A percentile compares a stretch with the other conserved stretches of the same genome.
phyloP scores from a whole-genome alignment of 2,113 vertebrate genomes.

The Labeo catla region DNA sequence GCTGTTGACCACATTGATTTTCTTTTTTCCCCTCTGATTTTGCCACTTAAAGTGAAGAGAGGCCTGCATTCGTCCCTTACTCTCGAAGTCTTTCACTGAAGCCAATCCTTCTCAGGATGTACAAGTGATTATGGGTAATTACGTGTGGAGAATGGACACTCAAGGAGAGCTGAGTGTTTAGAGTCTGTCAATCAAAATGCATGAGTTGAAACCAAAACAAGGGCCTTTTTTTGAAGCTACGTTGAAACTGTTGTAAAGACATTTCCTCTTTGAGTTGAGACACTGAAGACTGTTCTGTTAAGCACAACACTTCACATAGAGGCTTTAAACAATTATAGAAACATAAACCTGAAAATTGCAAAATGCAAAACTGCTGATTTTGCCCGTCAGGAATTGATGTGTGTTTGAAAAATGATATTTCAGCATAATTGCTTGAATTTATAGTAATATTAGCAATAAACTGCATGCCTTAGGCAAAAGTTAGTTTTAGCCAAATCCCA shows the following conservation, averaged over 20 bases:
- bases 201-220: background rate
- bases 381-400: background rate
- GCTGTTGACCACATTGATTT: constrained; percentile 43
- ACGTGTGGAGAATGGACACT: constrained; percentile 40
- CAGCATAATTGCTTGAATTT: background rate
- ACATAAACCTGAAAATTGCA: background rate
- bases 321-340: background rate
- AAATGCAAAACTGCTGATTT: background rate
- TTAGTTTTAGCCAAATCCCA: background rate
- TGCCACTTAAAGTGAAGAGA: constrained; percentile 30
- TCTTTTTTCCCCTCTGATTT: constrained; percentile 21
- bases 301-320: background rate
- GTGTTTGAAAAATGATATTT: background rate
- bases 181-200: constrained; percentile 6
- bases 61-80: constrained; percentile 12
- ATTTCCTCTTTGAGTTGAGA: background rate
- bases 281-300: background rate
- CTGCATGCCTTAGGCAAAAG: background rate
- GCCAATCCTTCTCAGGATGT: constrained; percentile 43
- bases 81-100: constrained; percentile 32
- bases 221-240: background rate
- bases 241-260: background rate
- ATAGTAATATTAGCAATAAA: background rate
- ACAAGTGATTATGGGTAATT: constrained; percentile 55
- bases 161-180: constrained; percentile 21